Evolutionary conservation across 2,888 invertebrate species (phyloP).

Genomic region (Theretra japonica): DNA sequence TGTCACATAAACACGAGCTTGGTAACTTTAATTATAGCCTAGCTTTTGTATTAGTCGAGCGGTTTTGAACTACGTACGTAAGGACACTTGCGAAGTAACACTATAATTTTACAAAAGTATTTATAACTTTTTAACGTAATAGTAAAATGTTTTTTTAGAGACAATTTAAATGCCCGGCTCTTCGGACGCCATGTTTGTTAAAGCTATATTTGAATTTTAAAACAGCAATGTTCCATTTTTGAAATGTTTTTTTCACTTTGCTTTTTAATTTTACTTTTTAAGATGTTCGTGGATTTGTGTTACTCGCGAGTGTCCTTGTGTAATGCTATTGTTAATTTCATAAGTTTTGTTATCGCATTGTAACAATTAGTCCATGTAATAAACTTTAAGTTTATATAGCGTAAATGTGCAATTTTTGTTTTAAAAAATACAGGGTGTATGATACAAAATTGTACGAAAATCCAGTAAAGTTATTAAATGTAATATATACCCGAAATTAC

Average conservation of each 20-base stretch:
- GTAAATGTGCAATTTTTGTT: constrained; percentile 24
- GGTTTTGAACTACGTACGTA: constrained; percentile 33
- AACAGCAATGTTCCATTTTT: background rate
- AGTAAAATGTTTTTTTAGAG: background rate
- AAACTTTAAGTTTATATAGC: constrained; percentile 26
- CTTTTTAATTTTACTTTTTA: background rate
- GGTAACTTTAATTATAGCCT: constrained; percentile 50
- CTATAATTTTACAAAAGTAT: background rate
- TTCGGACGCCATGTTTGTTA: background rate
- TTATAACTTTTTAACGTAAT: background rate
- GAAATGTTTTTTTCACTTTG: background rate
- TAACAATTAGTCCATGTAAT: constrained; percentile 17
- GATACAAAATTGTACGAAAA: constrained; percentile 15
- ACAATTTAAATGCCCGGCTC: background rate
- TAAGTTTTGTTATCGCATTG: background rate
- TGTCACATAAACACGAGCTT: constrained; percentile 65
- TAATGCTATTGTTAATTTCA: background rate
- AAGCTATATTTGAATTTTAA: background rate
- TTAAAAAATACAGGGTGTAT: constrained; percentile 28
- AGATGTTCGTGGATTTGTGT: background rate
- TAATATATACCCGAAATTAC: constrained; percentile 19
- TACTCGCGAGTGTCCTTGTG: constrained; percentile 11
- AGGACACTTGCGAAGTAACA: constrained; percentile 1
- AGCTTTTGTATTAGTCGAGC: constrained; percentile 18
- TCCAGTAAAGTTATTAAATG: background rate